phyloP scores from a whole-genome alignment of 2,888 invertebrate genomes.

The Crossocerus cetratus region DNA sequence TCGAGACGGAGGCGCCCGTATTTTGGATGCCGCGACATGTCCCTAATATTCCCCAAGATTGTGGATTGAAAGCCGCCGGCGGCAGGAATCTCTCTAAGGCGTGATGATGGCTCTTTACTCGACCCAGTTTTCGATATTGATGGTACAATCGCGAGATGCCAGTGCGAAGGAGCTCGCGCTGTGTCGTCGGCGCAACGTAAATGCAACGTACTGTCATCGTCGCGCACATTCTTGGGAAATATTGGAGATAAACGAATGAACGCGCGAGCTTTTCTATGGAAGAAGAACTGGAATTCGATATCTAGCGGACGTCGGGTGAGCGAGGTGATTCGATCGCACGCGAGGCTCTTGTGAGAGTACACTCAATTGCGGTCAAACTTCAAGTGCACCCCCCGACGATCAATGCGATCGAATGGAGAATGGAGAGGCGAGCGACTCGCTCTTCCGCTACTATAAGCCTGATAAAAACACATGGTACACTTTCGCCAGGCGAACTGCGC shows the following conservation, averaged over 20 bases:
- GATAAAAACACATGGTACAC: too few relatives aligned
- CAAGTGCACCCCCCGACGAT: slow-evolving; percentile 6
- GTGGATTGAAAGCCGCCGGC: not conserved
- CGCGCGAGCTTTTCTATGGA: not conserved
- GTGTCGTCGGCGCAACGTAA: slow-evolving; percentile 18
- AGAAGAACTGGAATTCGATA: not conserved
- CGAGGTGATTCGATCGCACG: not conserved
- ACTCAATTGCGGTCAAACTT: not conserved
- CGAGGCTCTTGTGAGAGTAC: not conserved
- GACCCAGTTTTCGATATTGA: slow-evolving; percentile 20
- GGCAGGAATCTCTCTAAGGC: slow-evolving; percentile 12
- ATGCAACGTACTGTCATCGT: slow-evolving; percentile 18
- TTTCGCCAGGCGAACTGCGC: too few relatives aligned
- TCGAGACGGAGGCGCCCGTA: slow-evolving; percentile 6
- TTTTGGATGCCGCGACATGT: slow-evolving; percentile 19
- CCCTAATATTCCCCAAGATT: slow-evolving; percentile 17
- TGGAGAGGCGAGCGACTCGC: slow-evolving; percentile 12
- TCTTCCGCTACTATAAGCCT: not conserved
- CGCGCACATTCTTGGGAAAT: slow-evolving; percentile 6
- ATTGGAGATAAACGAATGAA: not conserved
- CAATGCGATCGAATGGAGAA: not conserved
- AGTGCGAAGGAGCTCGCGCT: slow-evolving; percentile 27
- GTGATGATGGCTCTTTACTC: slow-evolving; percentile 13
- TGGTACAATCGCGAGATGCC: slow-evolving; percentile 30
- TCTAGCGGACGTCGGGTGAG: not conserved